phyloP scores from a whole-genome alignment of 2,888 invertebrate genomes.

The Pseudococcus viburni region DNA sequence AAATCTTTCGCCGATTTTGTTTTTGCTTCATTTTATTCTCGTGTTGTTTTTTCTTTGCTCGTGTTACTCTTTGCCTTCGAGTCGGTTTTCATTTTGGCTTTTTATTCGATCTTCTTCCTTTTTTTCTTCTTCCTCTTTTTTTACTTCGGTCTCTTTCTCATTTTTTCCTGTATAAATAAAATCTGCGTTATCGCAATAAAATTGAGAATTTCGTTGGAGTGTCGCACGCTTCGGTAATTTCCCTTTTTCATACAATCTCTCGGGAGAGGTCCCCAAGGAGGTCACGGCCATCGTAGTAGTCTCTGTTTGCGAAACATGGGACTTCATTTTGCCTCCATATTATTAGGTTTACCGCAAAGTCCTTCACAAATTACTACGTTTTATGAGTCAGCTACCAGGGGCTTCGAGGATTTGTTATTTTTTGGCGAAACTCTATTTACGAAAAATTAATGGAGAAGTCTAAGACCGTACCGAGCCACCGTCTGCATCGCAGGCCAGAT shows the following conservation, averaged over 20 bases:
- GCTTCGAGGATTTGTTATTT: conserved; percentile 19
- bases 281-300: conserved; percentile 45
- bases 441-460: conserved; percentile 30
- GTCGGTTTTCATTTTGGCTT: conserved; percentile 35
- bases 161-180: conserved; percentile 51
- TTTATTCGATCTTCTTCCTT: conserved; percentile 21
- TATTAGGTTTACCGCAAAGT: conserved; percentile 41
- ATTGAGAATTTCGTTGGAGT: conserved; percentile 54
- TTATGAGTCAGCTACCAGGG: conserved; percentile 21
- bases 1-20: conserved; percentile 21
- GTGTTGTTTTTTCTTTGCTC: conserved; percentile 18
- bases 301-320: conserved; percentile 46
- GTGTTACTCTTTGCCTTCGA: background rate
- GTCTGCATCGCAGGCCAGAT: background rate
- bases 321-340: conserved; percentile 31
- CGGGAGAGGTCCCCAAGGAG: conserved; percentile 45
- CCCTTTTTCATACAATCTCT: conserved; percentile 48
- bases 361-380: conserved; percentile 54
- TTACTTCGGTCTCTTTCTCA: conserved; percentile 10
- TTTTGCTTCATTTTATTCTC: conserved; percentile 12
- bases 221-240: conserved; percentile 56
- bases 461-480: background rate
- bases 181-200: conserved; percentile 57
- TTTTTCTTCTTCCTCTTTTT: background rate
- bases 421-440: conserved; percentile 34